These are phyloP conservation scores for Petaurus breviceps DNA, from an alignment of 2,113 vertebrate genomes.

Conservation along the genomic window DNA sequence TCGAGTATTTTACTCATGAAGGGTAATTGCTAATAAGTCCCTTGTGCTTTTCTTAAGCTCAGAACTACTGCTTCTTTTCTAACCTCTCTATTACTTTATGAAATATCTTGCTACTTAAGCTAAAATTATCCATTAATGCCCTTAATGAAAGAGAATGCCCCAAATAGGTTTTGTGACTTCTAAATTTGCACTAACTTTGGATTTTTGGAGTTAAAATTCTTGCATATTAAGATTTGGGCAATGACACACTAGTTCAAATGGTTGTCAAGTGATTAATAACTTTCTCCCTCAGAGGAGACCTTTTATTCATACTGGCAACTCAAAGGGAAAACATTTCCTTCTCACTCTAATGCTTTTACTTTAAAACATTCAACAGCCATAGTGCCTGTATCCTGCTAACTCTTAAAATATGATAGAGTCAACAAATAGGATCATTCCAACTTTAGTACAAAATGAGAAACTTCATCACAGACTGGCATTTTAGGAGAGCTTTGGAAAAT, in stretches of 20 bases:
- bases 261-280: slow-evolving; percentile 13
- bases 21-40: not conserved
- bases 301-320: not conserved
- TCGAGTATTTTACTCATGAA: not conserved
- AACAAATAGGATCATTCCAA: not conserved
- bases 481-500: slow-evolving; percentile 7
- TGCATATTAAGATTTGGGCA: not conserved
- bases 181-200: not conserved
- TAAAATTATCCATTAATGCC: not conserved
- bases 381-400: slow-evolving; percentile 26
- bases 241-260: slow-evolving; percentile 1
- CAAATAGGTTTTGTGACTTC: not conserved
- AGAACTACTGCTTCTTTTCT: not conserved
- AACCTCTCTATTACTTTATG: not conserved
- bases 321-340: slow-evolving; percentile 27
- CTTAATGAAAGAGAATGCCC: not conserved
- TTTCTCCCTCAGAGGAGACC: slow-evolving; percentile 17
- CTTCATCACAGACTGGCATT: not conserved
- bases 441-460: slow-evolving; percentile 3
- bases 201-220: slow-evolving; percentile 39
- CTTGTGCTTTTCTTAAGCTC: not conserved
- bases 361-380: slow-evolving; percentile 4
- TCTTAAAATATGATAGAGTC: slow-evolving; percentile 27
- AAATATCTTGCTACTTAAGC: not conserved
- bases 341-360: not conserved